A percentile compares a stretch with the other conserved stretches of the same genome.
Evolutionary conservation across 1,140 invertebrate species (phyloP).

Genomic region (Lordiphosa clarofinis): DNA sequence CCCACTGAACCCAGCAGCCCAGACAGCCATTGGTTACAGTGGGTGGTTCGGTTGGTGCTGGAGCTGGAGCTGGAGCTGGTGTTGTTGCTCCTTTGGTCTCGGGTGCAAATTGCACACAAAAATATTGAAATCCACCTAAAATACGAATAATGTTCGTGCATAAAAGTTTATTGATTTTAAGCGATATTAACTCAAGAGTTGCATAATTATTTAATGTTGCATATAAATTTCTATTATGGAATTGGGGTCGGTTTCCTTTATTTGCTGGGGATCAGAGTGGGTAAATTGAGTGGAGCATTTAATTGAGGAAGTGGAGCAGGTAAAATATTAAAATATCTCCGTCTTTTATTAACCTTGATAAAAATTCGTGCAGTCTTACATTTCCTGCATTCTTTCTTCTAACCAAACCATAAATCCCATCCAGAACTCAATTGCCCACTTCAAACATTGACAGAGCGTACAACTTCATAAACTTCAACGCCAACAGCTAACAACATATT

Average conservation of each 20-base stretch:
- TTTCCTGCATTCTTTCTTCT: conserved; percentile 1
- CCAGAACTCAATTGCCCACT: conserved; percentile 26
- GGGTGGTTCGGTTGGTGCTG: conserved; percentile 52
- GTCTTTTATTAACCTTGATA: too few species aligned
- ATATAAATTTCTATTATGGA: conserved; percentile 55
- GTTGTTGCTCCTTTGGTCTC: conserved; percentile 31
- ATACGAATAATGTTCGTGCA: conserved; percentile 49
- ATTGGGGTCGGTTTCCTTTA: conserved; percentile 14
- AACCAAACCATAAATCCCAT: conserved; percentile 39
- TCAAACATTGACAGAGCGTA: conserved; percentile 12
- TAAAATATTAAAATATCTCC: too few species aligned
- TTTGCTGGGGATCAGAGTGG: conserved; percentile 15
- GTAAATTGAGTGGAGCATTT: conserved; percentile 13
- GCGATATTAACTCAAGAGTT: conserved; percentile 49
- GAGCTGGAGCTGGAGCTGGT: conserved; percentile 21
- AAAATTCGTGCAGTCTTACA: conserved; percentile 2
- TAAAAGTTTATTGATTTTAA: conserved; percentile 74
- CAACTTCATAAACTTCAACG: conserved; percentile 71
- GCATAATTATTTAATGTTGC: conserved; percentile 60
- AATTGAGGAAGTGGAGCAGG: too few species aligned
- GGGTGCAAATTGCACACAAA: conserved; percentile 63
- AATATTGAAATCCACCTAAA: conserved; percentile 61
- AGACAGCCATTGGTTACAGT: conserved; percentile 29
- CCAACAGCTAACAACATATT: conserved; percentile 73
- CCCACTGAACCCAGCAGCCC: conserved; percentile 60